Evolutionary conservation across 2,888 invertebrate genomes (phyloP).

Genomic region (Cheilosia scutellata): DNA sequence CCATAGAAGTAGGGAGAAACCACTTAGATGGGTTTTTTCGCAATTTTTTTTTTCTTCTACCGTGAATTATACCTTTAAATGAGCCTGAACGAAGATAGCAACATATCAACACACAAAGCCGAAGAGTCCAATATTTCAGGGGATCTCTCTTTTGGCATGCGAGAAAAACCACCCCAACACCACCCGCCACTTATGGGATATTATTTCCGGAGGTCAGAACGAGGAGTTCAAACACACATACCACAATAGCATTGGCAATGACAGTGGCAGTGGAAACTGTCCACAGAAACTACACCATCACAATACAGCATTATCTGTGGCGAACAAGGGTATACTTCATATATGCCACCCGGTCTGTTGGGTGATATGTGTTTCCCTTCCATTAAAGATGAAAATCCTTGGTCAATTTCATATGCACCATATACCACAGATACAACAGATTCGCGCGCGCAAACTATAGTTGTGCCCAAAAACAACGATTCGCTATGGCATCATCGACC

Average conservation of each 20-base stretch:
- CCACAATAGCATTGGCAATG: slow-evolving; percentile 65
- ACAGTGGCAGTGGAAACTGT: slow-evolving; percentile 73
- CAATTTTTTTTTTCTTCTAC: slow-evolving; percentile 17
- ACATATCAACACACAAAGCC: slow-evolving; percentile 41
- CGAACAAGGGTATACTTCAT: slow-evolving; percentile 50
- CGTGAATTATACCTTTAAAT: slow-evolving; percentile 61
- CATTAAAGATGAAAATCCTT: slow-evolving; percentile 64
- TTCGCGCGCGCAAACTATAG: slow-evolving; percentile 67
- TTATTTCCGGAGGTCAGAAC: slow-evolving; percentile 66
- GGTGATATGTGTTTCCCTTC: slow-evolving; percentile 36
- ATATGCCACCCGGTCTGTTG: slow-evolving; percentile 10
- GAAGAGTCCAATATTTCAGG: slow-evolving; percentile 62
- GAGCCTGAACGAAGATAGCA: slow-evolving; percentile 33
- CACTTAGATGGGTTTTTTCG: slow-evolving; percentile 37
- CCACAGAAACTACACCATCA: slow-evolving; percentile 36
- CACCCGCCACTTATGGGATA: slow-evolving; percentile 57
- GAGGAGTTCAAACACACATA: slow-evolving; percentile 38
- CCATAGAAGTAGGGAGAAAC: slow-evolving; percentile 19
- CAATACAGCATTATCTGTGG: slow-evolving; percentile 35
- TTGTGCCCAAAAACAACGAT: slow-evolving; percentile 54
- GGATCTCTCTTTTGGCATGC: slow-evolving; percentile 43
- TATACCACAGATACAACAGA: slow-evolving; percentile 43
- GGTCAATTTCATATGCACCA: slow-evolving; percentile 65
- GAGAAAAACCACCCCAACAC: background rate
- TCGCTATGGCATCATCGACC: background rate